Conservation (phyloP, 2,888 invertebrate genomes). For the Microplitis deprimator region DNA sequence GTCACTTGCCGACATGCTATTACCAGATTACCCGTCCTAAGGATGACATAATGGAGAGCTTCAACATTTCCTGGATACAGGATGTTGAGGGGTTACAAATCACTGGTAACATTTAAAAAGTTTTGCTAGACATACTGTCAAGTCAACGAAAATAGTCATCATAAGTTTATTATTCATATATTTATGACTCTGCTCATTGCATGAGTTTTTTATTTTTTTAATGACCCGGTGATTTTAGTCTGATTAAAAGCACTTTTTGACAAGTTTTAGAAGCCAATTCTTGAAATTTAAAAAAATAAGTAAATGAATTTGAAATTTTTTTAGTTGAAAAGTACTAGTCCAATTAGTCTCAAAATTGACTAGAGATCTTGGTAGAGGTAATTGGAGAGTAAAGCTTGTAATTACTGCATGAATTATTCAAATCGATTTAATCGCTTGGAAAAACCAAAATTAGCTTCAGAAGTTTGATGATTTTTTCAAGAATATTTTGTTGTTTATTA, state of each 20-base stretch:
- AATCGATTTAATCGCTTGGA: no score
- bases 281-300: no score
- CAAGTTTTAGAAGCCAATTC: no score
- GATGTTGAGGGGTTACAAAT: conserved; percentile 32
- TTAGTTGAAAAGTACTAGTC: no score
- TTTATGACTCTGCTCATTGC: background rate
- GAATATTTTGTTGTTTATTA: no score
- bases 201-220: background rate
- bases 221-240: background rate
- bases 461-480: no score
- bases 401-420: no score
- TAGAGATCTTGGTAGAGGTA: no score
- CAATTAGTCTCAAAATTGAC: no score
- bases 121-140: conserved; percentile 2
- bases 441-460: no score
- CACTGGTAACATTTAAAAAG: conserved; percentile 8
- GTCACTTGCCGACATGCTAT: conserved; percentile 52
- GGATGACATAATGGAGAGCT: conserved; percentile 36
- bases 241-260: background rate
- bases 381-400: no score
- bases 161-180: background rate
- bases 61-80: conserved; percentile 28
- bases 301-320: no score
- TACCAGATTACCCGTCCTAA: conserved; percentile 52
- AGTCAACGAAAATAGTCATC: background rate